Evolutionary conservation across 2,888 invertebrate genomes (phyloP).

Genomic region (Tholera decimalis): DNA sequence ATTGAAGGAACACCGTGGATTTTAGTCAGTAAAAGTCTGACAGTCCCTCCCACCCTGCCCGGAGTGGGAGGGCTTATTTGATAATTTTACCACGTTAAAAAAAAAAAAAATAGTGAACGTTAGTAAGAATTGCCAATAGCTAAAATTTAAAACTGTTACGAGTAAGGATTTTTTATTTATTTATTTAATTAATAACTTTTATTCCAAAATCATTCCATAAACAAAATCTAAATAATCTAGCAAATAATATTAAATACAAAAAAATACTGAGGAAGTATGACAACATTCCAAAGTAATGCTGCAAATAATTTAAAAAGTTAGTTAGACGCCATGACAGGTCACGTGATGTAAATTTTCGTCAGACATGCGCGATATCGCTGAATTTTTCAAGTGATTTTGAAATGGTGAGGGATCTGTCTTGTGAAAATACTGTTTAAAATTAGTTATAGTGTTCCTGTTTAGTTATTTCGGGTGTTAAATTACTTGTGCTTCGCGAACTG

Average conservation of each 20-base stretch:
- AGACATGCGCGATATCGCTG: slow-evolving; percentile 88
- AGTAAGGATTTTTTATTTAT: no score
- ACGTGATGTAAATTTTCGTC: slow-evolving; percentile 91
- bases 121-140: no score
- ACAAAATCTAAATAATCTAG: no score
- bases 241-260: not conserved
- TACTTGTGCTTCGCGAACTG: slow-evolving; percentile 71
- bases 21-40: no score
- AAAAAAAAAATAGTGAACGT: no score
- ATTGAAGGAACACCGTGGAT: no score
- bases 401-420: slow-evolving; percentile 81
- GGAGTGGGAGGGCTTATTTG: no score
- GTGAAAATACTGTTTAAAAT: slow-evolving; percentile 74
- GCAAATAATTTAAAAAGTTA: slow-evolving; percentile 62
- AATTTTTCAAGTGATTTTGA: slow-evolving; percentile 87
- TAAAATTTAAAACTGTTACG: no score
- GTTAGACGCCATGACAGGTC: slow-evolving; percentile 90
- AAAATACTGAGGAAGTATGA: slow-evolving; percentile 25
- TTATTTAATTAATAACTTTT: no score
- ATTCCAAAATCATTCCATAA: no score
- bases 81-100: no score
- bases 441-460: slow-evolving; percentile 66
- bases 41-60: no score
- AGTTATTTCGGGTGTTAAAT: slow-evolving; percentile 65
- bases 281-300: slow-evolving; percentile 50